These are phyloP conservation scores for Microcebus ravelobensis DNA, from an alignment of 2,113 vertebrate genomes.

Conservation along the genomic window DNA sequence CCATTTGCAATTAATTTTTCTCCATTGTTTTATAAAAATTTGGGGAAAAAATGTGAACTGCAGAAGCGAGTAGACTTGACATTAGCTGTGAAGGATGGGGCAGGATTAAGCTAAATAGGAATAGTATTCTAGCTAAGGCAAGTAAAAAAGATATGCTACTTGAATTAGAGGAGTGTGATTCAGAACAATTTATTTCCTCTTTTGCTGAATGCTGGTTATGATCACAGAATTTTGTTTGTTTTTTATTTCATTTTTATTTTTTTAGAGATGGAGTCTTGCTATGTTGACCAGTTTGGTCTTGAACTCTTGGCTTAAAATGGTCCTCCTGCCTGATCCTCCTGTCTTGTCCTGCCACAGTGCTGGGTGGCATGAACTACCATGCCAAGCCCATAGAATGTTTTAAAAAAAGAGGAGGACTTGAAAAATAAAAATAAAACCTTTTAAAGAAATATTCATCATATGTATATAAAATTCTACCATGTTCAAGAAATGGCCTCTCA, in stretches of 20 bases:
- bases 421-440: conserved; percentile 44
- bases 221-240: neutral
- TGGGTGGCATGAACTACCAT: too few relatives aligned
- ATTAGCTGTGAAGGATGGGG: neutral
- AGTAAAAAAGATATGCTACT: neutral
- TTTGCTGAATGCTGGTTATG: conserved; percentile 3
- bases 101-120: neutral
- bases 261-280: too few relatives aligned
- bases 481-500: conserved; percentile 33
- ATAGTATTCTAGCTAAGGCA: neutral
- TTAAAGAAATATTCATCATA: neutral
- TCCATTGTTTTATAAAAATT: conserved; percentile 22
- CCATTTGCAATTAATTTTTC: conserved; percentile 4
- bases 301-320: too few relatives aligned
- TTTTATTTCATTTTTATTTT: neutral
- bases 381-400: neutral
- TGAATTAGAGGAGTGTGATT: conserved; percentile 20
- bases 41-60: neutral
- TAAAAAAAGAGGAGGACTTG: neutral
- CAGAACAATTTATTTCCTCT: conserved; percentile 19
- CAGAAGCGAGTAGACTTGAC: neutral
- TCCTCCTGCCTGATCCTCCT: too few relatives aligned
- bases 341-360: too few relatives aligned
- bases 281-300: too few relatives aligned
- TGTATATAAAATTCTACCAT: neutral